phyloP scores from a whole-genome alignment of 2,113 vertebrate genomes.

The Hyla sarda region DNA sequence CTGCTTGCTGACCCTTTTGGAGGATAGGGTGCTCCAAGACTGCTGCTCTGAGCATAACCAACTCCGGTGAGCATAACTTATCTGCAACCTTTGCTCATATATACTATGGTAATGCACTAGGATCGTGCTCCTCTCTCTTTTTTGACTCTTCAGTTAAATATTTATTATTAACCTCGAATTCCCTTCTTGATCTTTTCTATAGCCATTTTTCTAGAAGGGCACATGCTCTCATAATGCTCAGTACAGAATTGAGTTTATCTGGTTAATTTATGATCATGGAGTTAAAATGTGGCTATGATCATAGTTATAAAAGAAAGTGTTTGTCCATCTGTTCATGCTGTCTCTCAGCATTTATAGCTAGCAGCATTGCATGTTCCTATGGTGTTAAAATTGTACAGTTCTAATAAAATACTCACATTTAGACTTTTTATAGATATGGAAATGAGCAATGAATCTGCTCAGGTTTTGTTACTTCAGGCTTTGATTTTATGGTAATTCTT shows the following conservation, averaged over 20 bases:
- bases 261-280: not conserved
- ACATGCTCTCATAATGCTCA: not conserved
- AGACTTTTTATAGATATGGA: not conserved
- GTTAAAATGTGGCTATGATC: not conserved
- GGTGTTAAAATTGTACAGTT: slow-evolving; percentile 3
- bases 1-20: too few species aligned
- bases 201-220: not conserved
- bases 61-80: too few species aligned
- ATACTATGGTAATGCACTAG: too few species aligned
- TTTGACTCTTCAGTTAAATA: too few species aligned
- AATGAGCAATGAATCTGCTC: not conserved
- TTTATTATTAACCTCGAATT: not conserved
- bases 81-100: too few species aligned
- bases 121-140: too few species aligned
- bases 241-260: not conserved
- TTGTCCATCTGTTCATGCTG: slow-evolving; percentile 1
- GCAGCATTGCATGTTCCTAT: not conserved
- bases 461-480: not conserved
- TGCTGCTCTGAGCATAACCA: too few species aligned
- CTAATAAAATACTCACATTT: not conserved
- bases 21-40: too few species aligned
- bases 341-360: not conserved
- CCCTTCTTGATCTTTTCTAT: not conserved
- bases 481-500: too few species aligned
- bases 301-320: not conserved